Percentiles rank a stretch among this genome's conserved stretches.
These are phyloP conservation scores for Oncorhynchus mykiss DNA, from an alignment of 2,113 vertebrate species.

Conservation along the genomic window DNA sequence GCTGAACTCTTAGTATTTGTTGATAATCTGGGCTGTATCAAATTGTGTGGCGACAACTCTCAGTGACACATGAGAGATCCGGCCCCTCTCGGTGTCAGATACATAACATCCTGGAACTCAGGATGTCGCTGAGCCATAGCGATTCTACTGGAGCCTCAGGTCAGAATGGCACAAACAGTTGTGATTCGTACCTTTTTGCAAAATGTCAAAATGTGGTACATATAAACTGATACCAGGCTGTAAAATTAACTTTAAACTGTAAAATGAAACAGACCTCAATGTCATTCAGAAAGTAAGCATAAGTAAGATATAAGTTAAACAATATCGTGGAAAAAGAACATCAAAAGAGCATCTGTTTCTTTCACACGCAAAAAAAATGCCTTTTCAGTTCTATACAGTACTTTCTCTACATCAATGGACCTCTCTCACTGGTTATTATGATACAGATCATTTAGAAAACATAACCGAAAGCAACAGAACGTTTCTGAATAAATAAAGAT, in stretches of 20 bases:
- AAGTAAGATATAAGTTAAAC: no score
- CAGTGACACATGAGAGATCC: constrained; percentile 41
- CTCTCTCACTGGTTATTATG: neutral
- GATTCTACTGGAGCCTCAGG: constrained; percentile 48
- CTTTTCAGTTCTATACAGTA: no score
- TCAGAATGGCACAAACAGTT: constrained; percentile 39
- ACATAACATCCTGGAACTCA: constrained; percentile 34
- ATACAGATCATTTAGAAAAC: neutral
- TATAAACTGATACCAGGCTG: no score
- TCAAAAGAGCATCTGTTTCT: no score
- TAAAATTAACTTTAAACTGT: no score
- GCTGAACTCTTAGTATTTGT: constrained; percentile 32
- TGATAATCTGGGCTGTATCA: constrained; percentile 65
- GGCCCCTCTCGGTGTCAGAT: constrained; percentile 30
- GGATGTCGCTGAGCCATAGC: constrained; percentile 21
- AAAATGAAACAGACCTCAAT: no score
- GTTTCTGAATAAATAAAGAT: neutral
- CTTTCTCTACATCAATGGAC: neutral
- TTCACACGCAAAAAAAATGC: no score
- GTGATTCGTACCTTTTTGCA: constrained; percentile 13
- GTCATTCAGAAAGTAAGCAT: no score
- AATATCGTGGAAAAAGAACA: no score
- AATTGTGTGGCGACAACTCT: constrained; percentile 64
- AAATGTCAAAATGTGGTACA: constrained; percentile 14
- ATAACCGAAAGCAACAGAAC: neutral